Percentiles rank a stretch among this genome's conserved stretches.
phyloP scores from a whole-genome alignment of 2,888 invertebrate species.

The Molorchus minor region DNA sequence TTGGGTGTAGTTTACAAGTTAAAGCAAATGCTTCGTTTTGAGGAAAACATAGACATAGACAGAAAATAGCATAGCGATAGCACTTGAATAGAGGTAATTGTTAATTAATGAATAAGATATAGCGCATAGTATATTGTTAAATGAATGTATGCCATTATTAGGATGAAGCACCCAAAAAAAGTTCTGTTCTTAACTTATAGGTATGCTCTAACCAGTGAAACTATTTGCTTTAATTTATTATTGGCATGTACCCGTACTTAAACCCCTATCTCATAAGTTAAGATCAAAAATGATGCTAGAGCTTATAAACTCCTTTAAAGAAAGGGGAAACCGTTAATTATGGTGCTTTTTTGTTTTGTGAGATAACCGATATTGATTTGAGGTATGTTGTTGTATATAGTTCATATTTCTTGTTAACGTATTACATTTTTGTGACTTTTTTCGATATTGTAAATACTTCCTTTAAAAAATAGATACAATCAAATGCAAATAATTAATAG shows the following conservation, averaged over 20 bases:
- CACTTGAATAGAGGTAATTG: slow-evolving; percentile 58
- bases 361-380: slow-evolving; percentile 45
- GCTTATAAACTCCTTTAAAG: slow-evolving; percentile 13
- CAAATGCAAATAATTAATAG: slow-evolving; percentile 46
- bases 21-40: slow-evolving; percentile 16
- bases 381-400: slow-evolving; percentile 53
- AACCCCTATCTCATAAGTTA: slow-evolving; percentile 25
- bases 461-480: slow-evolving; percentile 36
- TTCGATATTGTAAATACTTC: slow-evolving; percentile 48
- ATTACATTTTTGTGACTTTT: slow-evolving; percentile 46
- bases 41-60: slow-evolving; percentile 36
- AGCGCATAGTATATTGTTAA: slow-evolving; percentile 53
- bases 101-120: slow-evolving; percentile 61
- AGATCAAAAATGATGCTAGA: slow-evolving; percentile 27
- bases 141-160: slow-evolving; percentile 53
- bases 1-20: slow-evolving; percentile 20
- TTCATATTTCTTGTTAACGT: slow-evolving; percentile 49
- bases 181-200: slow-evolving; percentile 38
- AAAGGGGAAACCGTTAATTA: slow-evolving; percentile 19
- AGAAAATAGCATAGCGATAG: slow-evolving; percentile 50
- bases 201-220: slow-evolving; percentile 37
- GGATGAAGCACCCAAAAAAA: slow-evolving; percentile 43
- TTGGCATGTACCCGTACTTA: slow-evolving; percentile 31
- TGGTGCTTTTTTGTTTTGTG: slow-evolving; percentile 50
- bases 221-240: slow-evolving; percentile 37